phyloP scores from a whole-genome alignment of 2,888 invertebrate genomes.

The Diachrysia chrysitis region DNA sequence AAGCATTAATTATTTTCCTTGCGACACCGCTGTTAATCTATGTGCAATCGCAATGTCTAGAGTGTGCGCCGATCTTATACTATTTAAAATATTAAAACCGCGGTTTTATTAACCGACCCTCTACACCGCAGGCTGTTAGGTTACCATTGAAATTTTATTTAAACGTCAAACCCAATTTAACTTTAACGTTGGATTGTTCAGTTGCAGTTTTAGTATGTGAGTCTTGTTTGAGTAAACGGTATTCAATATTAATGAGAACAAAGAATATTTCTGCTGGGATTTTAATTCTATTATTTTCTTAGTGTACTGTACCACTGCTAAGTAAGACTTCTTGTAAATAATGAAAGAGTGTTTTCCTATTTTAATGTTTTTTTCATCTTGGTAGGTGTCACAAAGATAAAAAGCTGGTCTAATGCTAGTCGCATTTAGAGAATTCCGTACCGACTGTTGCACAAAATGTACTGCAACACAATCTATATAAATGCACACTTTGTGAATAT shows the following conservation, averaged over 20 bases:
- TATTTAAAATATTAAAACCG: slow-evolving; percentile 47
- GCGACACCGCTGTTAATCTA: background rate
- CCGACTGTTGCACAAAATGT: no score
- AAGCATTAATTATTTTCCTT: slow-evolving; percentile 9
- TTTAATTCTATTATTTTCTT: no score
- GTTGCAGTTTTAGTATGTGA: slow-evolving; percentile 45
- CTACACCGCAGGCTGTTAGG: background rate
- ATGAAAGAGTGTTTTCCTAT: no score
- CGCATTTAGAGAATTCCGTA: no score
- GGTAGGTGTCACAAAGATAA: no score
- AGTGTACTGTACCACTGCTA: no score
- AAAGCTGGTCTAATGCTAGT: no score
- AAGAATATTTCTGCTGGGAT: background rate
- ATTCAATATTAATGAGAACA: background rate
- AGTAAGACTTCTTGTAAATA: no score
- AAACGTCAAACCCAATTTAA: slow-evolving; percentile 31
- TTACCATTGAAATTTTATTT: slow-evolving; percentile 36
- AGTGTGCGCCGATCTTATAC: slow-evolving; percentile 21
- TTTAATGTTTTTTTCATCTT: no score
- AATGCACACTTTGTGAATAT: no score
- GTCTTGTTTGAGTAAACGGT: background rate
- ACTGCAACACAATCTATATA: no score
- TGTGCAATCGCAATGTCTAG: slow-evolving; percentile 8
- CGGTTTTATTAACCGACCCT: slow-evolving; percentile 31
- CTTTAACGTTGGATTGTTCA: background rate